Evolutionary conservation across 1,140 invertebrate genomes (phyloP), one percentile per base, ranked within the genome.

Genomic region (Maconellicoccus hirsutus): DNA sequence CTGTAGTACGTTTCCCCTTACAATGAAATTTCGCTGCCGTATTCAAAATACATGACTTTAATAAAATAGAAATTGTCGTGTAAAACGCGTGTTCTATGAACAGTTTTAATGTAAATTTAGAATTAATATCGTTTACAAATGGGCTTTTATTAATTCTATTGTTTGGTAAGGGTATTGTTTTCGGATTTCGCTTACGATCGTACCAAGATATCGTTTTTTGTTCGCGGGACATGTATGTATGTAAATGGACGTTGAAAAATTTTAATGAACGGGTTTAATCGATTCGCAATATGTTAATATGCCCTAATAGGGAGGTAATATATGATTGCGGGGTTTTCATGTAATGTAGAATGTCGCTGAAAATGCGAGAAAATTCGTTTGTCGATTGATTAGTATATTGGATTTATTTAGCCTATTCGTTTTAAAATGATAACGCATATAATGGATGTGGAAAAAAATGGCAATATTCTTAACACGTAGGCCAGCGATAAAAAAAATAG

Each of bases 61-160:
- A 52, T 52, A 52, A 8, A 52, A 52, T 4, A 52, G 42, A 52
- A 52, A 52, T 52, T 52, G 12, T 19, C 42, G 42, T 52, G 42
- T 52, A 52, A 52, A 52, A 52, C 42, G 42, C 42, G 42, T 52
- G 42, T 52, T 52, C 42, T 52, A 52, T 19, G 42, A 52, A 52
- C 42, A 52, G 42, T 52, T 52, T 52, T 52, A 52, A 52, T 52
- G 42, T 52, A 52, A 16, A 52, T 52, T 52, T 52, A 52, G 42
- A 52, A 52, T 52, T 52, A 19, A 52, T 52, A 52, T 52, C 42
- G 42, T 52, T 52, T 52, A 52, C 42, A 52, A 52, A 52, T 52
- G n/a, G 42, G 42, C 42, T 52, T 52, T 52, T 52, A 52, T 52
- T 52, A 52, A 52, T 52, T 52, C 42, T 52, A 52, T 52, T 52